Percentiles rank a stretch among this genome's conserved stretches.
Evolutionary conservation across 2,888 invertebrate genomes (phyloP).

Genomic region (Phalera bucephala): DNA sequence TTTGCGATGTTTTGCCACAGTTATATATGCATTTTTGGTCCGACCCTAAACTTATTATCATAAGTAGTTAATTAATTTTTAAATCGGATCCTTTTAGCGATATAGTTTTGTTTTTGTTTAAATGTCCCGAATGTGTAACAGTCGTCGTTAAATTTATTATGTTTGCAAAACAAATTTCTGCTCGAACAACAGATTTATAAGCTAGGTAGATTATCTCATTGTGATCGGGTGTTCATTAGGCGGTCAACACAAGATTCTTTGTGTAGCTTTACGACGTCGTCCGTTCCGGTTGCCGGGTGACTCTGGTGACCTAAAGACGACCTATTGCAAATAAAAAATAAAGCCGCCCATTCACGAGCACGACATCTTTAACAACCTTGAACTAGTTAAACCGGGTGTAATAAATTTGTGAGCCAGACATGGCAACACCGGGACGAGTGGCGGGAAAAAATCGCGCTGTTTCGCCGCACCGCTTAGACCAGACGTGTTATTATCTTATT

Average conservation of each 20-base stretch:
- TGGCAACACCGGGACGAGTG: slow-evolving; percentile 54
- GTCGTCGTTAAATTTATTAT: slow-evolving; percentile 49
- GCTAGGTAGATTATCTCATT: slow-evolving; percentile 32
- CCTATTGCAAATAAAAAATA: slow-evolving; percentile 70
- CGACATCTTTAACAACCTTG: slow-evolving; percentile 65
- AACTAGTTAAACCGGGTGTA: slow-evolving; percentile 74
- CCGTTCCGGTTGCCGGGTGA: slow-evolving; percentile 61
- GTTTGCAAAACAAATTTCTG: slow-evolving; percentile 46
- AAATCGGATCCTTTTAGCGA: slow-evolving; percentile 59
- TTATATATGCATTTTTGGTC: slow-evolving; percentile 54
- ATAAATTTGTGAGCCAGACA: slow-evolving; percentile 55
- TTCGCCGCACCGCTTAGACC: slow-evolving; percentile 65
- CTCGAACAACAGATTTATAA: slow-evolving; percentile 35
- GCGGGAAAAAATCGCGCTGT: slow-evolving; percentile 54
- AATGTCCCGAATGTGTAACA: slow-evolving; percentile 48
- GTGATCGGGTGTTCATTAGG: slow-evolving; percentile 28
- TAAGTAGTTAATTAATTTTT: slow-evolving; percentile 73
- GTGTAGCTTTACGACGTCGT: slow-evolving; percentile 51
- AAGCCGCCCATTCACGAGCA: slow-evolving; percentile 66
- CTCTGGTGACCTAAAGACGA: slow-evolving; percentile 71
- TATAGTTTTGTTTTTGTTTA: slow-evolving; percentile 48
- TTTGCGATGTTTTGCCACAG: slow-evolving; percentile 65
- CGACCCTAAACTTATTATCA: slow-evolving; percentile 63
- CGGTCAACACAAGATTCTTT: slow-evolving; percentile 52
- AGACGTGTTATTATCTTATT: slow-evolving; percentile 79